phyloP scores from a whole-genome alignment of 2,797 vertebrate species.

The Chloroceryle amazona region DNA sequence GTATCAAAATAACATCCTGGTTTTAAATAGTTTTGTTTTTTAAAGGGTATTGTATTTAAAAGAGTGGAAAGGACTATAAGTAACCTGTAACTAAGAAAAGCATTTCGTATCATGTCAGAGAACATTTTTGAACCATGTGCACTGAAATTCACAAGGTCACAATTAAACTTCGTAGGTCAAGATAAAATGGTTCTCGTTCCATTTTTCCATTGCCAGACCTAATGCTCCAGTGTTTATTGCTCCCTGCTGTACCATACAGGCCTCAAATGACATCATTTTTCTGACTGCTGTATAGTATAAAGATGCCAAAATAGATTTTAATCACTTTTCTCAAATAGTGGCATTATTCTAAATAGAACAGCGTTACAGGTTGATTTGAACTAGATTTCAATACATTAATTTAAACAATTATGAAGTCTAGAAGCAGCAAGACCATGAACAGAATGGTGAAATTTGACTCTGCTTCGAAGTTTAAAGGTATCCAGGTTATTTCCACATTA shows the following conservation, averaged over 20 bases:
- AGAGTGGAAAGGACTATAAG: not conserved
- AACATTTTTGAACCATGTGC: not conserved
- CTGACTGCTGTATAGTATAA: not conserved
- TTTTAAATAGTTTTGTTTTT: not conserved
- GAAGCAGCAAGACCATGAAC: not conserved
- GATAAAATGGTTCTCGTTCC: not conserved
- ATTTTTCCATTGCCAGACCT: not conserved
- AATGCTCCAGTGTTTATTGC: not conserved
- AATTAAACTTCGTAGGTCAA: not conserved
- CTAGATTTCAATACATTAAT: not conserved
- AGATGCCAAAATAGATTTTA: not conserved
- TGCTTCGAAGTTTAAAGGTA: not conserved
- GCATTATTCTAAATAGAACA: not conserved
- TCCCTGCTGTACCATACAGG: not conserved
- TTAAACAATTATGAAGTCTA: not conserved
- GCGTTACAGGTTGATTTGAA: not conserved
- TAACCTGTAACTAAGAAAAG: not conserved
- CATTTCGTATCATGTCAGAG: not conserved
- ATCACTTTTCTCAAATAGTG: not conserved
- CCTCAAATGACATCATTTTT: not conserved
- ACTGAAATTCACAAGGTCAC: not conserved
- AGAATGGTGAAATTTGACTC: not conserved
- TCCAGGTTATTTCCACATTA: not conserved
- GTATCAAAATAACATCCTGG: not conserved
- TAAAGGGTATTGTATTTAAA: not conserved